These are phyloP conservation scores for Prosapia bicincta DNA, from an alignment of 2,888 invertebrate species.

Conservation along the genomic window DNA sequence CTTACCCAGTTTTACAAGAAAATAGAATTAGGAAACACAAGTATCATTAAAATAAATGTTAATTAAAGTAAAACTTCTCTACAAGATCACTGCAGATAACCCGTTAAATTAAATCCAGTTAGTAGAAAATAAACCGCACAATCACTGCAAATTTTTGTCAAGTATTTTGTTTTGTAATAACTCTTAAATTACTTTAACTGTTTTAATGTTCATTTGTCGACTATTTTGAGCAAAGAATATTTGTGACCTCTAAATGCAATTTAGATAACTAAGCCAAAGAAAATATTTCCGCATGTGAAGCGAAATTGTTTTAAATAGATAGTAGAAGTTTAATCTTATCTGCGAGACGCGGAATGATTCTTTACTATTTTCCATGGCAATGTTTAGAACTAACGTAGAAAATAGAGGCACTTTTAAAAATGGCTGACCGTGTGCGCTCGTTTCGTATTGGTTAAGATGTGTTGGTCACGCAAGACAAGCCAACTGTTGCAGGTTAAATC, in stretches of 20 bases:
- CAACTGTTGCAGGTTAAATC: neutral
- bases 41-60: no score
- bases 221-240: neutral
- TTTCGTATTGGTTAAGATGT: neutral
- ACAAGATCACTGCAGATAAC: no score
- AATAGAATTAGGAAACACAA: no score
- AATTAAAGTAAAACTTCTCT: no score
- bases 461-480: neutral
- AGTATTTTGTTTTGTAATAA: neutral
- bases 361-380: neutral
- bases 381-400: neutral
- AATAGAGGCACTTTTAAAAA: neutral
- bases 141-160: no score
- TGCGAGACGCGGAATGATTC: neutral
- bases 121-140: no score
- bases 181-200: neutral
- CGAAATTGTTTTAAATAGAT: neutral
- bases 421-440: neutral
- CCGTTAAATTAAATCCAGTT: no score
- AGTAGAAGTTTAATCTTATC: neutral
- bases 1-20: no score
- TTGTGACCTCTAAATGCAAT: neutral
- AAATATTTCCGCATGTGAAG: neutral
- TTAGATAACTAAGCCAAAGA: neutral
- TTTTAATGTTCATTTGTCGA: neutral